These are phyloP conservation scores for Lepidochrysops patricia DNA, from an alignment of 2,888 invertebrate genomes.

Conservation along the genomic window DNA sequence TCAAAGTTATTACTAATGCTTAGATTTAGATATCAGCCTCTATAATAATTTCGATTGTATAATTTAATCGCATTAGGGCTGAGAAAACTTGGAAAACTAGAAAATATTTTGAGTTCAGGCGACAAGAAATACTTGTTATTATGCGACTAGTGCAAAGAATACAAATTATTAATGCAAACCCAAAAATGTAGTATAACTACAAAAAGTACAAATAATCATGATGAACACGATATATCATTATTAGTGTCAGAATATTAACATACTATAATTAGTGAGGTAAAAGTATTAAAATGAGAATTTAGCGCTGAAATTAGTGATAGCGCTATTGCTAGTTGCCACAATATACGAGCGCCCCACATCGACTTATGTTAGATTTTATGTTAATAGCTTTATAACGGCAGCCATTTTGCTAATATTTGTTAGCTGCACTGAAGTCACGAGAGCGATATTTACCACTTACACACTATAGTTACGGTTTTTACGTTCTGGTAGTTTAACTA, in stretches of 20 bases:
- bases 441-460: background rate
- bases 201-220: too few relatives aligned
- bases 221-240: too few relatives aligned
- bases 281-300: background rate
- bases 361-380: slow-evolving; percentile 7
- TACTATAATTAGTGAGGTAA: background rate
- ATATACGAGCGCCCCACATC: background rate
- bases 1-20: background rate
- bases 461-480: background rate
- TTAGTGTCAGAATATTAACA: too few relatives aligned
- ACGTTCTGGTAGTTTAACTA: background rate
- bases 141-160: too few relatives aligned
- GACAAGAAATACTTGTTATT: too few relatives aligned
- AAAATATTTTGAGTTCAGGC: too few relatives aligned
- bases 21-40: background rate
- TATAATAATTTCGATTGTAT: background rate
- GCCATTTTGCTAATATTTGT: slow-evolving; percentile 1
- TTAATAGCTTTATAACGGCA: slow-evolving; percentile 10
- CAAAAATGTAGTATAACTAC: too few relatives aligned
- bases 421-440: background rate
- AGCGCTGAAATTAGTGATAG: background rate
- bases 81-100: too few relatives aligned
- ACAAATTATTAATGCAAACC: too few relatives aligned
- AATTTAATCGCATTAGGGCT: too few relatives aligned
- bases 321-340: background rate